Conservation (phyloP, 2,888 invertebrate species). For the Agrotis ipsilon region DNA sequence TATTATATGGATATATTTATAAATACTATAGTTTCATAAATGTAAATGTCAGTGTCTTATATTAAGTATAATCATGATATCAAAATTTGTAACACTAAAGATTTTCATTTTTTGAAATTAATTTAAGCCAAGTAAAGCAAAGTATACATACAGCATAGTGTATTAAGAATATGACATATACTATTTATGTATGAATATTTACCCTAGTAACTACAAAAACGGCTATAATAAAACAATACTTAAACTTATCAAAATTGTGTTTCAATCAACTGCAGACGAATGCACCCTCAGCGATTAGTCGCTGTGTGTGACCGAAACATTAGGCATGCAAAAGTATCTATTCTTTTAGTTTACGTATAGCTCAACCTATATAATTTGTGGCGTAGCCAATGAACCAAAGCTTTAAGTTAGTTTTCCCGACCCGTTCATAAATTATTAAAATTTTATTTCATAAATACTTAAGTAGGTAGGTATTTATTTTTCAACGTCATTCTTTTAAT, state of each 20-base stretch:
- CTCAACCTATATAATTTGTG: too few relatives aligned
- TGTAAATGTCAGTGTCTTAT: conserved; percentile 53
- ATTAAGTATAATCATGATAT: conserved; percentile 31
- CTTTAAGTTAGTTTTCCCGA: too few relatives aligned
- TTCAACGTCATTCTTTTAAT: neutral
- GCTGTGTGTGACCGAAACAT: too few relatives aligned
- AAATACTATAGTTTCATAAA: conserved; percentile 22
- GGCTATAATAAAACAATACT: conserved; percentile 41
- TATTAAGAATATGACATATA: conserved; percentile 9
- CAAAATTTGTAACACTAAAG: conserved; percentile 24
- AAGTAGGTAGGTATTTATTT: too few relatives aligned
- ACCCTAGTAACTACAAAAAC: conserved; percentile 41
- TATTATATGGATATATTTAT: conserved; percentile 8
- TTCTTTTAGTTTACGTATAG: too few relatives aligned
- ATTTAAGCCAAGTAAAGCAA: neutral
- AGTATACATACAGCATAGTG: neutral
- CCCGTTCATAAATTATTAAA: too few relatives aligned
- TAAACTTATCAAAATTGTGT: conserved; percentile 4
- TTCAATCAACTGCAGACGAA: conserved; percentile 12
- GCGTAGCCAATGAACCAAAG: too few relatives aligned
- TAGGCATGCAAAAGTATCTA: too few relatives aligned
- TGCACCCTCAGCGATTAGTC: too few relatives aligned
- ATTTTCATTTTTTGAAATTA: conserved; percentile 9
- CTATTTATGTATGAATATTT: conserved; percentile 38
- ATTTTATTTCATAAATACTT: too few relatives aligned